Evolutionary conservation across 2,888 invertebrate genomes (phyloP), one percentile per base, ranked within the genome.

Genomic region (Carpatolechia fugitivella): DNA sequence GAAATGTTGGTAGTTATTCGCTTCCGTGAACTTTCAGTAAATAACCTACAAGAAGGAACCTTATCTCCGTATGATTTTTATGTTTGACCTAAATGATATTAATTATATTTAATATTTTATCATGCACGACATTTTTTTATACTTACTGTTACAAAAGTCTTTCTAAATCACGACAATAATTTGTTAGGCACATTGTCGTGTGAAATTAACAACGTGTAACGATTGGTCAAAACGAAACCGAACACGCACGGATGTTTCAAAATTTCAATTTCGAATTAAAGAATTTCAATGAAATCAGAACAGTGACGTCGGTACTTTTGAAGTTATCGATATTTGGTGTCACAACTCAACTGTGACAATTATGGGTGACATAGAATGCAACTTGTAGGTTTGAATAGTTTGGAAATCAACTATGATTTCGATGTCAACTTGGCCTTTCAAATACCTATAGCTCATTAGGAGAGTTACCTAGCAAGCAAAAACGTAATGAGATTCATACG

Each of bases 351-450:
- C 24, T 44, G 44, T 29, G 44, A 44, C 44, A 44, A 18, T 18
- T 18, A 31, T 50, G 35, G 50, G 50, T 16, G 50, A 50, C 50
- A 50, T 14, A 20, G 20, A 35, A 40, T 40, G 18, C 10, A 6
- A 16, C 40, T 40, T 50, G 36, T 50, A 50, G 50, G 50, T 36
- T 38, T 35, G 14, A 11, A 29, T 36, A 13, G 36, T 50, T 50
- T 50, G 36, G 50, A 50, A 50, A 50, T 50, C 50, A 50, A 50
- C n/a, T n/a, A n/a, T 38, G 49, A 49, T 35, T 33, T 8, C n/a
- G 4, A 11, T 41, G 10, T 8, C 44, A n/a, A 11, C 11, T 11
- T 18, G 18, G 44, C 20, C 44, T 44, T 44, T 44, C 44, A 44
- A 44, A 44, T 44, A 44, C 24, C 18, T 44, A 24, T 10, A 18